Conservation (phyloP, 2,888 invertebrate species). For the Cerastoderma edule region DNA sequence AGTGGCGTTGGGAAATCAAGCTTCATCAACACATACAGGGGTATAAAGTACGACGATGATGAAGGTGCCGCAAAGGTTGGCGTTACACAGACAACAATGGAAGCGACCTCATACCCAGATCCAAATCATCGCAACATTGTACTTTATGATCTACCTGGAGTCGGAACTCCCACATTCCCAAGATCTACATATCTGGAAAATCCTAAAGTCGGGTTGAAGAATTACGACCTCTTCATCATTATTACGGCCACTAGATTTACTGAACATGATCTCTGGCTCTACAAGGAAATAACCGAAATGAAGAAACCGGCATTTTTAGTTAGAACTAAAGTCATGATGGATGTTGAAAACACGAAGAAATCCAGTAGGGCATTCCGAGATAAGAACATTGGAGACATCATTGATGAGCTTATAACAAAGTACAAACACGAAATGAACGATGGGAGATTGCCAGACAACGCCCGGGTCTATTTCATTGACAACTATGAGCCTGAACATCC, state of each 20-base stretch:
- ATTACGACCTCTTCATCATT: conserved; percentile 30
- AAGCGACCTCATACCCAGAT: conserved; percentile 26
- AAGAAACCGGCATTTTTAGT: conserved; percentile 34
- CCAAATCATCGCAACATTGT: conserved; percentile 29
- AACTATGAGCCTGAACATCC: conserved; percentile 9
- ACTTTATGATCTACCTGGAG: conserved; percentile 46
- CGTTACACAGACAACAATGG: conserved; percentile 33
- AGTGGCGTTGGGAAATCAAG: conserved; percentile 43
- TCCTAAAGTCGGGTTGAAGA: not conserved
- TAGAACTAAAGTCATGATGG: conserved; percentile 29
- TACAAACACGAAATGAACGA: too few relatives aligned
- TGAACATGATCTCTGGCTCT: conserved; percentile 39
- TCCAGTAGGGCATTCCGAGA: not conserved
- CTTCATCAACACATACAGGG: conserved; percentile 35
- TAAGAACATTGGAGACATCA: not conserved
- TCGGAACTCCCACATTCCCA: conserved; percentile 36
- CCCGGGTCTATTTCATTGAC: not conserved
- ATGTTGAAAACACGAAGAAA: not conserved
- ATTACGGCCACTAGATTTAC: conserved; percentile 21
- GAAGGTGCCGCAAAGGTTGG: conserved; percentile 41
- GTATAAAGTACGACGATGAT: conserved; percentile 22
- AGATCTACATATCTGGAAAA: conserved; percentile 23
- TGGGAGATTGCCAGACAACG: too few relatives aligned
- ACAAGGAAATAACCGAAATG: conserved; percentile 11
- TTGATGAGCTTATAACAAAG: not conserved